Base-by-base conservation (phyloP, 2,113 vertebrate species). In the Butorides virescens region DNA sequence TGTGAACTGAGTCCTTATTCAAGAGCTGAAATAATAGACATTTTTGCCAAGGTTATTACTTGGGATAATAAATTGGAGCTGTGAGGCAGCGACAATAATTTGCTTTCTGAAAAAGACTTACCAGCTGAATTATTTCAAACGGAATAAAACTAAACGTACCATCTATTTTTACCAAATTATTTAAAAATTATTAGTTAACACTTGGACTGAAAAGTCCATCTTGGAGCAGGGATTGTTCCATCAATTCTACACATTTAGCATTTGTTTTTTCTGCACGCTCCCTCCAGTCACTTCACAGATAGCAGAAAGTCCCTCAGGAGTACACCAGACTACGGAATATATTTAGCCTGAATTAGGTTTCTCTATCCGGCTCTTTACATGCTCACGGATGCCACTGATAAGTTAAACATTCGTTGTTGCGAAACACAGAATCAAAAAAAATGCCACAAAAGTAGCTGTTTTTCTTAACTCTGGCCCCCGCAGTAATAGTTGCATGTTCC, bases 1-100 rank as follows among this genome's bases (percentile, higher is more conserved):
- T 89, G 81, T 92, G 68, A 97, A 97, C 86, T 17, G 29, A 78
- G 87, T 90, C 93, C 84, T 95, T 91, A 72, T 79, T 92, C 91
- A 95, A 87, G 83, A 81, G 65, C 56, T 94, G 77, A 92, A 96
- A 96, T 90, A 66, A 93, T 63, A 55, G 42, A 59, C 72, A 44
- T 92, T 96, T 96, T 97, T 93, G 89, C 89, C 65, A 94, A 95
- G 72, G 83, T 88, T 96, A 93, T 92, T 95, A 76, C 59, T 96
- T 92, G 59, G 65, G 73, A 53, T 92, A 96, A 93, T 73, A 86
- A 84, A 93, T 87, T 53, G 53, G 58, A 52, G 22, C 62, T 86
- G 30, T 30, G 58, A 79, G 53, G 55, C n/a, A 89, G 50, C 2
- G 17, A 58, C 76, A 88, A 79, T 70, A 58, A 81, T 93, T 90